Base-by-base conservation (phyloP, 2,888 invertebrate species). In the Himalopsyche anomala region DNA sequence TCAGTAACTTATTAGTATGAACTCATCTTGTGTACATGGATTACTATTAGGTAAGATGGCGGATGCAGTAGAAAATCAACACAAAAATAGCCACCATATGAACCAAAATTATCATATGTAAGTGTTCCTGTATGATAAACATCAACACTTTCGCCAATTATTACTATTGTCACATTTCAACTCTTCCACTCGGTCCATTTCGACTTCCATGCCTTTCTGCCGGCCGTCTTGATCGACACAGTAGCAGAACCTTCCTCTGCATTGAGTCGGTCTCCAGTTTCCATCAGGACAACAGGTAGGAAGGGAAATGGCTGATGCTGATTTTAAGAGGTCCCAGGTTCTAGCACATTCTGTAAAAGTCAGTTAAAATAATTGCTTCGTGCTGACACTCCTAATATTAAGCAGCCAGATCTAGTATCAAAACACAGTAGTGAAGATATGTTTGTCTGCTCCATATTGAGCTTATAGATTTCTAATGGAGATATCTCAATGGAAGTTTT, bases 251-350 rank as follows among this genome's bases (percentile, higher is more conserved):
- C 94, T 94, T 2, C 94, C 92, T 9, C 94, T 92, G 89, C 95
- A 95, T 89, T 96, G 95, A 81, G 94, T 91, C 5, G 90, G 89
- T 83, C 94, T 91, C 90, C 94, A 96, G 90, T 95, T 95, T 17
- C 96, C 96, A 90, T 95, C 95, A 9, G 90, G 89, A 89, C 94
- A 94, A 89, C 96, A 96, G 0, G 92, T 90, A 0, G 95, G 95
- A 81, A 92, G 90, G 1, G 89, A 89, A 0, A 92, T 91, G 80
- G 91, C 90, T n/a, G 88, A 88, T 28, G 90, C 89, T 81, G 91
- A 90, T 0, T 90, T 89, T 90, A 95, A 91, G 11, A 94, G 85
- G 38, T 91, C 89, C 3, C 91, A 90, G 0, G 95, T 94, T 89
- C 94, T 91, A 0, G 95, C 95, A 89, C 96, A 96, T 90, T 95